Evolutionary conservation across 2,113 vertebrate genomes (phyloP).

Genomic region (Edolisoma coerulescens): DNA sequence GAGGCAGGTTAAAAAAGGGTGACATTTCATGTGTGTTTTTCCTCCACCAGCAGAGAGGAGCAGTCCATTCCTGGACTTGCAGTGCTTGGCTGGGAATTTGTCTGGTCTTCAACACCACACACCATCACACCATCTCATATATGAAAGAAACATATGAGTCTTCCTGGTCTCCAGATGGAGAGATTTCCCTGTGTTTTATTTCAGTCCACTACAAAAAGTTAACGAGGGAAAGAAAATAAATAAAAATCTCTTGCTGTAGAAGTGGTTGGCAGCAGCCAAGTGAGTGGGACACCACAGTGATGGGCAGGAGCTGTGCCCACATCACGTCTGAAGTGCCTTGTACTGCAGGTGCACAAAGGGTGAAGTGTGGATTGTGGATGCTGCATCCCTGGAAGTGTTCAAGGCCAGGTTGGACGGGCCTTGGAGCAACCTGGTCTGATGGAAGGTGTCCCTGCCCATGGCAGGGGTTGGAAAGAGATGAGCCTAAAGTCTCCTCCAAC

Average conservation of each 20-base stretch:
- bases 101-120: not conserved
- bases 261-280: not conserved
- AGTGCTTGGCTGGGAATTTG: not conserved
- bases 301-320: not conserved
- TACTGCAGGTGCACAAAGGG: fast-evolving
- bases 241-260: not conserved
- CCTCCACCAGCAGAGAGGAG: not conserved
- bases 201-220: not conserved
- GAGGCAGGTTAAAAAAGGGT: not conserved
- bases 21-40: not conserved
- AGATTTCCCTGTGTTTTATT: not conserved
- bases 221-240: not conserved
- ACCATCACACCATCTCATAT: too few relatives aligned
- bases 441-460: not conserved
- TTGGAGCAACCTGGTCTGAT: not conserved
- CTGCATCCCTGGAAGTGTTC: not conserved
- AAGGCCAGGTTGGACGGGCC: fast-evolving
- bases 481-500: not conserved
- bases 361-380: too few relatives aligned
- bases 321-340: not conserved
- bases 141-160: not conserved
- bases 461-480: not conserved
- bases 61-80: not conserved
- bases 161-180: not conserved
- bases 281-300: not conserved